phyloP scores from a whole-genome alignment of 2,113 vertebrate genomes.

The Coturnix japonica region DNA sequence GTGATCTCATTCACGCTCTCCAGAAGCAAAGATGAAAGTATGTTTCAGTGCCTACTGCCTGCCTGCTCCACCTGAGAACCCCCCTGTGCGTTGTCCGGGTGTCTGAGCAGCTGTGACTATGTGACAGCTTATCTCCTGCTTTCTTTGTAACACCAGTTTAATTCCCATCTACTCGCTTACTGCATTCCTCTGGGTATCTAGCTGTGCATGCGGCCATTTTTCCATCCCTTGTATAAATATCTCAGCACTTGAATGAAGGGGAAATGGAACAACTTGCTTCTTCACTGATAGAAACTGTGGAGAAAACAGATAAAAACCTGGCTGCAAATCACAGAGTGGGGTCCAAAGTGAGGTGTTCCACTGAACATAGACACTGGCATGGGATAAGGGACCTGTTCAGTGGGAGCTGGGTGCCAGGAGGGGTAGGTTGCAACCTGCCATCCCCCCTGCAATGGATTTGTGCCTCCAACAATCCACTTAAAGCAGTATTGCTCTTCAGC shows the following conservation, averaged over 20 bases:
- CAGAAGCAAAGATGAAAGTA: constrained; percentile 2
- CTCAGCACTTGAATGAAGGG: background rate
- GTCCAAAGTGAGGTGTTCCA: background rate
- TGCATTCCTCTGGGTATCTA: background rate
- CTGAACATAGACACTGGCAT: background rate
- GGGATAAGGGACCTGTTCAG: background rate
- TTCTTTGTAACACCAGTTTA: background rate
- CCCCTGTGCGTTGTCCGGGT: background rate
- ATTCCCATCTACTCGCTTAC: background rate
- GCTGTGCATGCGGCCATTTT: background rate
- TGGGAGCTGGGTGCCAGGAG: rapidly evolving
- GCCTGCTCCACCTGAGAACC: background rate
- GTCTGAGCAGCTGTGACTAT: background rate
- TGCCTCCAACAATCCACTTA: background rate
- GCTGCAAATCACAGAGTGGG: background rate
- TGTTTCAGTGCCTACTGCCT: background rate
- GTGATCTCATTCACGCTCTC: background rate
- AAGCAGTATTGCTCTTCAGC: background rate
- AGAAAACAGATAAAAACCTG: background rate
- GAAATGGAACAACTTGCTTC: background rate
- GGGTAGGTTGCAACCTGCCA: background rate
- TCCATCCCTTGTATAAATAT: background rate
- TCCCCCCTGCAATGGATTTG: background rate
- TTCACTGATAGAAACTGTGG: background rate
- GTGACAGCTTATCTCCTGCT: background rate